These are phyloP conservation scores for Enteromius treurensis DNA, from an alignment of 2,797 vertebrate genomes.

Conservation along the genomic window DNA sequence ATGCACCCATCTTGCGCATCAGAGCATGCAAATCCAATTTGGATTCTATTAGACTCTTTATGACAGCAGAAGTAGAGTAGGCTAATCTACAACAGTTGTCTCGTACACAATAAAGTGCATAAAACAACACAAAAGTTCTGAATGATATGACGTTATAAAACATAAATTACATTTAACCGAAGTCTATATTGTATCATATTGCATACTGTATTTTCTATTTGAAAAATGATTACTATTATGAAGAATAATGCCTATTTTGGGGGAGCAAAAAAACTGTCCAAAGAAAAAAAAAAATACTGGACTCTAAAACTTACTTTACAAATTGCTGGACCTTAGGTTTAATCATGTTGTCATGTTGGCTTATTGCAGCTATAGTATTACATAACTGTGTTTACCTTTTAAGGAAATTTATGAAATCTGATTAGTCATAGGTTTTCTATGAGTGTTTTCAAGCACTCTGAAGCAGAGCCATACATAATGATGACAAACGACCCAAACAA, in stretches of 20 bases:
- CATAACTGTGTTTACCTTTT: background rate
- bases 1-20: background rate
- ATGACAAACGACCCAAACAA: background rate
- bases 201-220: too few species aligned
- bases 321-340: background rate
- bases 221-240: too few species aligned
- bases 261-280: background rate
- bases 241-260: background rate
- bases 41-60: conserved; percentile 1
- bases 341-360: background rate
- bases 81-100: background rate
- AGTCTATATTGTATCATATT: background rate
- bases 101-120: background rate
- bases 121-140: background rate
- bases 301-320: background rate
- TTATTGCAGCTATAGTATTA: background rate
- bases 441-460: background rate
- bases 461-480: background rate
- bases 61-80: background rate
- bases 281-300: background rate
- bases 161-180: background rate
- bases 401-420: background rate
- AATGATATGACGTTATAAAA: background rate
- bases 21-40: conserved; percentile 3
- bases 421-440: background rate